Conservation (phyloP, 2,888 invertebrate genomes). For the Mimumesa dahlbomi region DNA sequence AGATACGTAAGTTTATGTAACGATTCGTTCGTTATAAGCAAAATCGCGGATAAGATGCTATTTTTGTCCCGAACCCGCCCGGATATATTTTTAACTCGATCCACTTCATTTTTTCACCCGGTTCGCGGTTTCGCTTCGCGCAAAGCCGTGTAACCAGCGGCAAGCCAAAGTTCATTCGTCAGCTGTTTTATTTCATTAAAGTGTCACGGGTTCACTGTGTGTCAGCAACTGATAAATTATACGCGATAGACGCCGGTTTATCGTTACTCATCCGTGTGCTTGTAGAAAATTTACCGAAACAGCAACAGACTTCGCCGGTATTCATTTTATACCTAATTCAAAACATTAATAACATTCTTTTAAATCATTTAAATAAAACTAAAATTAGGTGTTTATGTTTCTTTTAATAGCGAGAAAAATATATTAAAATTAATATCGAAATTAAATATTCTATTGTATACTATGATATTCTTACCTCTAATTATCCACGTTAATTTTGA, state of each 20-base stretch:
- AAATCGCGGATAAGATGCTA: background rate
- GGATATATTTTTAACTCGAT: slow-evolving; percentile 11
- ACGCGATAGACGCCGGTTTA: background rate
- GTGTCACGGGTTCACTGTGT: background rate
- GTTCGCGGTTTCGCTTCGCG: background rate
- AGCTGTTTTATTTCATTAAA: background rate
- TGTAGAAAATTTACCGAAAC: no score
- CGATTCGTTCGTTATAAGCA: background rate
- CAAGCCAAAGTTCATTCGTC: background rate
- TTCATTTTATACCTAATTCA: no score
- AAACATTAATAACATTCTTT: no score
- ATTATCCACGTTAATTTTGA: no score
- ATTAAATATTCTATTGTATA: no score
- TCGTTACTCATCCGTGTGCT: background rate
- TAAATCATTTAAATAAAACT: no score
- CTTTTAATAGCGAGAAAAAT: no score
- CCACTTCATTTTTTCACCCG: background rate
- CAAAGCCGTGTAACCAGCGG: background rate
- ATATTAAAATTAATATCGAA: no score
- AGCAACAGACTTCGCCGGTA: no score
- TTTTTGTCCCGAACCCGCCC: background rate
- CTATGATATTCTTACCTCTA: no score
- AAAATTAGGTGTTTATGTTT: no score
- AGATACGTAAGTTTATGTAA: background rate
- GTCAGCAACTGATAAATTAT: background rate